These are phyloP conservation scores for Merluccius polli DNA, from an alignment of 2,797 vertebrate species.

Conservation along the genomic window DNA sequence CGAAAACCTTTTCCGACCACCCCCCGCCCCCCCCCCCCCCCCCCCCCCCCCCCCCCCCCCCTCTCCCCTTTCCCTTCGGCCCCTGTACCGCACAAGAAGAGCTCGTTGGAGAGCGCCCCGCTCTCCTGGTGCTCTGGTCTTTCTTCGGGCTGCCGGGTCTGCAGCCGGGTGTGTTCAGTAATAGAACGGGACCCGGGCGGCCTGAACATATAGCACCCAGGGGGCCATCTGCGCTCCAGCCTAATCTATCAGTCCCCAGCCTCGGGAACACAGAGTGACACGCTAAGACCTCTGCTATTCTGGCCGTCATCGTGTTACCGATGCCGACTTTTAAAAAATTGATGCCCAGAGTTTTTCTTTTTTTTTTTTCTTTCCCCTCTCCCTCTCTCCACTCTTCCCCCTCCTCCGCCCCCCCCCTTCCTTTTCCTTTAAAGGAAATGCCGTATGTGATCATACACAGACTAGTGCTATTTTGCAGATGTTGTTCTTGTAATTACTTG, in stretches of 20 bases:
- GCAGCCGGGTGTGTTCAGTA: constrained; percentile 71
- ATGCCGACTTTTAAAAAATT: constrained; percentile 52
- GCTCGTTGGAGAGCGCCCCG: constrained; percentile 49
- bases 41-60: too few species aligned
- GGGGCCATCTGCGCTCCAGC: constrained; percentile 61
- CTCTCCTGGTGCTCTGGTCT: constrained; percentile 67
- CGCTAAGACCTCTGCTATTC: constrained; percentile 53
- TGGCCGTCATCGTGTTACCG: constrained; percentile 53
- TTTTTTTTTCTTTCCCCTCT: constrained; percentile 1
- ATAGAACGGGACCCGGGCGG: constrained; percentile 59
- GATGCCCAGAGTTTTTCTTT: constrained; percentile 36
- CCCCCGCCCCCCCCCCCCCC: constrained; percentile 9
- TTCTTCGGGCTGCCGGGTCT: constrained; percentile 57
- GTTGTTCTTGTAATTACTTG: constrained; percentile 73
- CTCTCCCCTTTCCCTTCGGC: too few species aligned
- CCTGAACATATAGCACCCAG: constrained; percentile 65
- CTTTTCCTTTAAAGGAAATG: constrained; percentile 36
- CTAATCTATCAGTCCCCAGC: constrained; percentile 69
- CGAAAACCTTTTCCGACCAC: constrained; percentile 22
- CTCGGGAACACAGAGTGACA: constrained; percentile 61
- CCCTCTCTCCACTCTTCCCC: not conserved
- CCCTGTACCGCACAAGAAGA: constrained; percentile 64
- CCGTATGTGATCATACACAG: constrained; percentile 60
- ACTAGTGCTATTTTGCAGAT: constrained; percentile 54
- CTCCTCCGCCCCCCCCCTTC: not conserved